Evolutionary conservation across 2,113 vertebrate species (phyloP), one percentile per base, ranked within the genome.

Genomic region (Bubo blakistoni): DNA sequence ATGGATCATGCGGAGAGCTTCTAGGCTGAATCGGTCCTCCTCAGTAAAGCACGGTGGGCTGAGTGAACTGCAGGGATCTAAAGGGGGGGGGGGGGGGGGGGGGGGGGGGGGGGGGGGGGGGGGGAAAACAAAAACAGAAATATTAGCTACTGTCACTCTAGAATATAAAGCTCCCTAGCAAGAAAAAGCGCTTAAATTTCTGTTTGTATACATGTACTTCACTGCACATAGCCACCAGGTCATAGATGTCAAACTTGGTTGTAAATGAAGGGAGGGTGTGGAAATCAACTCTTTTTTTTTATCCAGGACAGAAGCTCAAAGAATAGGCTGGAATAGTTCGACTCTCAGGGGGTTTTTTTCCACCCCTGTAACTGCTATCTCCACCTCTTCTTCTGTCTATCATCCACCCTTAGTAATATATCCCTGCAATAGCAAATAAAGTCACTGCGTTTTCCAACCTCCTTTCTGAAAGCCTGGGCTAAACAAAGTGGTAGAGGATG

Each of bases 1-100:
- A 96, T 99, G 99, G 96, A 99, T 99, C 97, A 98, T 99, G 29
- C 99, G 98, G 76, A 99, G 98, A 49, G 99, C 99, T 96, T 99
- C 99, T 36, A 99, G 98, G 85, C 99, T 99, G 97, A 98, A 99
- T 76, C 99, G 98, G 84, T 99, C 99, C 58, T 98, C 99, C 77
- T 99, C 99, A 22, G 98, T 98, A 69, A 99, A 98, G 97, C 99
- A 99, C 0, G 99, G 99, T 7, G 99, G 99, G 92, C 98, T 99
- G 95, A 99, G 98, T 3, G 97, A 98, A 54, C 98, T 98, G 94
- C 99, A 99, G 46, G 99, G 98, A 97, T 99, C 99, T 99, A 65
- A 47, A 95, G 59, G 2, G 11, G 7, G 5, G 17, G 17, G 11
- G 13, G 40, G 12, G 80, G 44, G 11, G 13, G 40, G 12, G 80